Evolutionary conservation across 2,797 vertebrate genomes (phyloP).

Genomic region (Lemur catta): DNA sequence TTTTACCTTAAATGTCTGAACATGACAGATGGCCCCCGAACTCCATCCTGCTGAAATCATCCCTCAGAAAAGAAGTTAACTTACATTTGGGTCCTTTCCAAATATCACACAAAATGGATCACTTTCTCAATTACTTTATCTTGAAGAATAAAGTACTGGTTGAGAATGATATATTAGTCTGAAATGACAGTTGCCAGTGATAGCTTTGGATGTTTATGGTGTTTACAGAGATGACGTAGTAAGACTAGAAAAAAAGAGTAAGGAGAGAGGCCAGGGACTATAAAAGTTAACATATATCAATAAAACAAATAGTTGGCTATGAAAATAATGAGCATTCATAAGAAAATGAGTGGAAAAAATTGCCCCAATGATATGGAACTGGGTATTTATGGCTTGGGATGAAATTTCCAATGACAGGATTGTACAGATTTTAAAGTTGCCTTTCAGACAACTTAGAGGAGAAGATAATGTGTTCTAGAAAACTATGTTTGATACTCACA

Average conservation of each 20-base stretch:
- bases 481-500: background rate
- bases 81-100: constrained; percentile 18
- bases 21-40: background rate
- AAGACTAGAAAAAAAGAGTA: constrained; percentile 11
- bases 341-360: background rate
- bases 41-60: background rate
- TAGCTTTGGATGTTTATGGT: background rate
- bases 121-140: constrained; percentile 10
- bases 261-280: background rate
- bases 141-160: background rate
- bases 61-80: background rate
- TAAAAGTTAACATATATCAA: constrained; percentile 9
- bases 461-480: background rate
- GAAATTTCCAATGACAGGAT: background rate
- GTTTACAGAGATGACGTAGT: background rate
- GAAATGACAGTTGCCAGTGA: constrained; percentile 15
- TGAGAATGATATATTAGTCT: background rate
- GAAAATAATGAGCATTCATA: constrained; percentile 11
- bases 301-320: constrained; percentile 14
- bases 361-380: background rate
- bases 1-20: constrained; percentile 39
- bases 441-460: background rate
- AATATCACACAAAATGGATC: background rate
- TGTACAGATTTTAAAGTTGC: background rate
- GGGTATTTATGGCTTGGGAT: background rate